Conservation (phyloP, 2,797 vertebrate genomes). For the Enteromius anoplus region DNA sequence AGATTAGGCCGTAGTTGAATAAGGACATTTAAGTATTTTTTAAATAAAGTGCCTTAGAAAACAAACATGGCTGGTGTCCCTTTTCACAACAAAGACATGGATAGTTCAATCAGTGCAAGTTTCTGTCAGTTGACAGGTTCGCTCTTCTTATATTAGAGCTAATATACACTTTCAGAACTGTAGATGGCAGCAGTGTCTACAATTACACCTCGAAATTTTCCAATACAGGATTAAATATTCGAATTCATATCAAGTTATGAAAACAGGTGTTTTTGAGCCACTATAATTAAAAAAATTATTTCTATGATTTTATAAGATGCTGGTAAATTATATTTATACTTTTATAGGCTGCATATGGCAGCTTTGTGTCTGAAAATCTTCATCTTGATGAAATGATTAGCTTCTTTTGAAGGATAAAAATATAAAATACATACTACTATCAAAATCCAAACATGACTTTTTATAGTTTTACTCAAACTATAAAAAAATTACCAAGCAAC, state of each 20-base stretch:
- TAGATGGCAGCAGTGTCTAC: slow-evolving; percentile 5
- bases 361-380: neutral
- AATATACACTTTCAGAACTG: neutral
- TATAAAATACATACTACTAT: neutral
- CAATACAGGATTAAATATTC: neutral
- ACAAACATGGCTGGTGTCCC: neutral
- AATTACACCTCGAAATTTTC: neutral
- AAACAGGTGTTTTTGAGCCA: neutral
- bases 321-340: neutral
- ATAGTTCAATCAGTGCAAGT: neutral
- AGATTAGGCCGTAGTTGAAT: neutral
- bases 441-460: neutral
- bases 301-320: too few relatives aligned
- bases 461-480: neutral
- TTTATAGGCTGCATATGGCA: neutral
- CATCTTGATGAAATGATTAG: neutral
- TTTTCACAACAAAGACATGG: neutral
- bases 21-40: neutral
- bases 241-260: neutral
- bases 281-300: neutral
- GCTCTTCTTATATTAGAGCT: neutral
- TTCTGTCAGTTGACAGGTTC: neutral
- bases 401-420: neutral
- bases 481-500: neutral
- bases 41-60: neutral